These are phyloP conservation scores for Calonectris borealis DNA, from an alignment of 2,113 vertebrate genomes.

Conservation along the genomic window DNA sequence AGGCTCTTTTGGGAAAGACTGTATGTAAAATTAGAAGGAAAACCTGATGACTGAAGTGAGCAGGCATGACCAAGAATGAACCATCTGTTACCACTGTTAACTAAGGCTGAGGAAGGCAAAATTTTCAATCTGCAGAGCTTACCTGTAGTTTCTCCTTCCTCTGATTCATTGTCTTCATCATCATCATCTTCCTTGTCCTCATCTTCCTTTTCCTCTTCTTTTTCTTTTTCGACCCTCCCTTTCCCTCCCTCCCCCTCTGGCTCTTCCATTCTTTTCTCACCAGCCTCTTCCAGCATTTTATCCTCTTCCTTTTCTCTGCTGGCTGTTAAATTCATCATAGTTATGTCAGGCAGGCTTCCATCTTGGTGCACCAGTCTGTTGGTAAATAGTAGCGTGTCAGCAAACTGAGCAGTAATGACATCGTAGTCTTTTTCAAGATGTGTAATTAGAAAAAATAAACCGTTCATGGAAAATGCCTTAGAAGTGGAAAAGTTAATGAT, in stretches of 20 bases:
- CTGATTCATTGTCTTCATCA: slow-evolving; percentile 74
- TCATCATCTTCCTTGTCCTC: slow-evolving; percentile 71
- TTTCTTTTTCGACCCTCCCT: slow-evolving; percentile 44
- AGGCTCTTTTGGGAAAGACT: neutral
- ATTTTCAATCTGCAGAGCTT: neutral
- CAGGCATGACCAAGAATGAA: neutral
- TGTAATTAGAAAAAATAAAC: slow-evolving; percentile 35
- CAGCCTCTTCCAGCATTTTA: slow-evolving; percentile 63
- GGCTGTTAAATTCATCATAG: slow-evolving; percentile 85
- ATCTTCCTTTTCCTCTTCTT: slow-evolving; percentile 66
- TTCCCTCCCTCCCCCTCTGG: slow-evolving; percentile 64
- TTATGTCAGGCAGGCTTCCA: slow-evolving; percentile 92
- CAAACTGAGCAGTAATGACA: neutral
- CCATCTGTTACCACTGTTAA: neutral
- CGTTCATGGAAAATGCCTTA: slow-evolving; percentile 51
- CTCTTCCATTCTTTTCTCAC: slow-evolving; percentile 68
- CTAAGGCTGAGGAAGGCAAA: neutral
- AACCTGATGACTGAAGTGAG: neutral
- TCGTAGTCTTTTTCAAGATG: neutral
- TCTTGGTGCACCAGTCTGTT: slow-evolving; percentile 91
- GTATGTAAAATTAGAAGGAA: neutral
- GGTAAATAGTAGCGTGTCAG: slow-evolving; percentile 56
- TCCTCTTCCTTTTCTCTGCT: slow-evolving; percentile 73
- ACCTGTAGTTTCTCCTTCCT: slow-evolving; percentile 90
- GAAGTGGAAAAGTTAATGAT: slow-evolving; percentile 39